Evolutionary conservation across 2,888 invertebrate genomes (phyloP).

Genomic region (Megamerina dolium): DNA sequence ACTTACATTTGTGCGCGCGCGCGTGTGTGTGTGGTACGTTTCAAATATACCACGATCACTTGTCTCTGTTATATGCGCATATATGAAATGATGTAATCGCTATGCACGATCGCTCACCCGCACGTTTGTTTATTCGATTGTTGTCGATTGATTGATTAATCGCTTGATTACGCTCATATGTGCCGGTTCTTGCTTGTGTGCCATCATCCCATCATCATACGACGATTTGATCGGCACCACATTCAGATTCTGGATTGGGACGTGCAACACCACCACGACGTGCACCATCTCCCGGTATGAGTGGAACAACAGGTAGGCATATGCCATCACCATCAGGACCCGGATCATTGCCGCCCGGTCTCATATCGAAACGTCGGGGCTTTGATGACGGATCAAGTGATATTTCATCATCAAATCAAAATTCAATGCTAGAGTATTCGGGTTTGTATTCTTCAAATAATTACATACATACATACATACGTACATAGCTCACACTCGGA

Average conservation of each 20-base stretch:
- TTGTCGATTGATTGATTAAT: too few species aligned
- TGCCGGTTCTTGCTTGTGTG: conserved; percentile 12
- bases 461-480: conserved; percentile 1
- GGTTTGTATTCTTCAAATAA: conserved; percentile 57
- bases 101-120: too few species aligned
- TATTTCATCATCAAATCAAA: conserved; percentile 72
- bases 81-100: too few species aligned
- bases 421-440: conserved; percentile 79
- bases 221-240: conserved; percentile 44
- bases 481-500: not conserved
- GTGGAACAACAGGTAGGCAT: conserved; percentile 61
- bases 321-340: conserved; percentile 81
- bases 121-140: too few species aligned
- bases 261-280: conserved; percentile 81
- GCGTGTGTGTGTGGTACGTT: too few species aligned
- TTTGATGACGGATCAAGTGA: conserved; percentile 77
- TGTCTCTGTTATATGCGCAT: too few species aligned
- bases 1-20: too few species aligned
- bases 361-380: conserved; percentile 63
- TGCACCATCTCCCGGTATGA: conserved; percentile 79
- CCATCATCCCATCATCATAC: conserved; percentile 13
- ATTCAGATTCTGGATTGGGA: conserved; percentile 80
- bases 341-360: conserved; percentile 70
- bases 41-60: too few species aligned
- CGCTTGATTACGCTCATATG: too few species aligned